Conservation (phyloP, 2,888 invertebrate genomes). For the Acleris sparsana region DNA sequence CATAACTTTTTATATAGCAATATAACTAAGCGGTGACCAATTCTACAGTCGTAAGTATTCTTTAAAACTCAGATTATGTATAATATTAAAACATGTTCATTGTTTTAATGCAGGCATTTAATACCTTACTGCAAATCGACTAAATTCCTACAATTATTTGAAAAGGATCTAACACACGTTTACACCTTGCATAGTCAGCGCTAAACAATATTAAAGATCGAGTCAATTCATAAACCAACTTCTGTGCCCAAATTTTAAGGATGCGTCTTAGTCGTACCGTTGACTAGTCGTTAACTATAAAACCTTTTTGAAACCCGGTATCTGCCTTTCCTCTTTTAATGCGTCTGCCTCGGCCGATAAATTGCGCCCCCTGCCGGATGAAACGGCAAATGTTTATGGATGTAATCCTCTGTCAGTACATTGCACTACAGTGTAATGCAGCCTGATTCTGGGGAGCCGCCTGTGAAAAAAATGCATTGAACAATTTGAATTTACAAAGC, state of each 20-base stretch:
- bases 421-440: conserved; percentile 35
- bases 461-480: neutral
- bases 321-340: conserved; percentile 60
- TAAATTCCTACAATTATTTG: no score
- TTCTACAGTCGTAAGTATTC: no score
- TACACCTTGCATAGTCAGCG: no score
- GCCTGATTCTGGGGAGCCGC: conserved; percentile 3
- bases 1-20: no score
- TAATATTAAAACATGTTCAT: no score
- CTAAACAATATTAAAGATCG: no score
- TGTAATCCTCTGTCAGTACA: conserved; percentile 54
- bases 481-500: no score
- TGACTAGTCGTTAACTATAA: conserved; percentile 9
- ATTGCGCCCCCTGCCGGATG: conserved; percentile 67
- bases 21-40: no score
- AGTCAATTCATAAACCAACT: neutral
- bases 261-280: neutral
- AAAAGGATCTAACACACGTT: no score
- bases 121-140: no score
- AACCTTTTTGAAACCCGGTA: conserved; percentile 24
- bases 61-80: no score
- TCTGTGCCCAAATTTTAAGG: neutral
- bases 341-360: conserved; percentile 64
- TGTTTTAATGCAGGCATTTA: no score
- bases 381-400: conserved; percentile 64